These are phyloP conservation scores for Cotesia glomerata DNA, from an alignment of 1,140 invertebrate species.

Conservation along the genomic window DNA sequence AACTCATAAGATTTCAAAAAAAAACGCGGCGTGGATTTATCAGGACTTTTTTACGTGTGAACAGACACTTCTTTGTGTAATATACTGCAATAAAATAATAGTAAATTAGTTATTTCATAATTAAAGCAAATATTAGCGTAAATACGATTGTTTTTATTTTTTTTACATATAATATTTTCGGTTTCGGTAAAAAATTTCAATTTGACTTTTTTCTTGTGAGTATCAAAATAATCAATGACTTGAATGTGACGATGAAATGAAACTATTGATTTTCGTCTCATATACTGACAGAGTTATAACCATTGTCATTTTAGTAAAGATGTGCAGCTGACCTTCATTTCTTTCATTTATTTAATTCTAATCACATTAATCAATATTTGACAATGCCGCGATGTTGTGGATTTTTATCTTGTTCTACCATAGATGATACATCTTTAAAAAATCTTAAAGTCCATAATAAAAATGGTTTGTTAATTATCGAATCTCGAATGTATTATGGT, in stretches of 20 bases:
- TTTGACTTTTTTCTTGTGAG: neutral
- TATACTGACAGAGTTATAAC: neutral
- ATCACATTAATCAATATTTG: neutral
- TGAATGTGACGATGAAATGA: neutral
- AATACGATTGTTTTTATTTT: no score
- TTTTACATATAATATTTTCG: no score
- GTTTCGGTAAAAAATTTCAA: no score
- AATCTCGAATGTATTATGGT: neutral
- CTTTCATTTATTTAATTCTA: no score
- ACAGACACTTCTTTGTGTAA: no score
- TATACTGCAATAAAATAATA: no score
- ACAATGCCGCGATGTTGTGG: conserved; percentile 57
- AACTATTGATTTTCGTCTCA: neutral
- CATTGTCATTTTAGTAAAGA: neutral
- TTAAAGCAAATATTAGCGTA: no score
- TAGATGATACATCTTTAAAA: conserved; percentile 47
- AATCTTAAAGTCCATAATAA: conserved; percentile 51
- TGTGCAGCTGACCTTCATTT: neutral
- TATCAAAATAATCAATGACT: neutral
- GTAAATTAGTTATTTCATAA: no score
- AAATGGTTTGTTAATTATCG: conserved; percentile 51
- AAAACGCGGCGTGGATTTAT: no score
- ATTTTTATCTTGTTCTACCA: conserved; percentile 50
- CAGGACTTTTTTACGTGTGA: no score
- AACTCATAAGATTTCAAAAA: no score